These are phyloP conservation scores for Mus minutoides DNA, from an alignment of 2,797 vertebrate species.

Conservation along the genomic window DNA sequence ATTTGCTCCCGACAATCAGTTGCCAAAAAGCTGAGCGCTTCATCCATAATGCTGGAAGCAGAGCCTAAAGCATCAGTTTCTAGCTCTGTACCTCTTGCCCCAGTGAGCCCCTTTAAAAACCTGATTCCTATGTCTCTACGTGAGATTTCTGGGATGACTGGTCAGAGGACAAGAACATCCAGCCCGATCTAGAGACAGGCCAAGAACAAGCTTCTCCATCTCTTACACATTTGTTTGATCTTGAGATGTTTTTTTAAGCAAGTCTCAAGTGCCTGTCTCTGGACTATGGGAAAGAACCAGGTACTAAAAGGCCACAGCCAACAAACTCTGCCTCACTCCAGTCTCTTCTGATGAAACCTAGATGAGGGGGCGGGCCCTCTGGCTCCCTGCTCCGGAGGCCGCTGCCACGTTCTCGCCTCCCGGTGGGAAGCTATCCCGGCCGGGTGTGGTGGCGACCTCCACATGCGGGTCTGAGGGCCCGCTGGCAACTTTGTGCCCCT, in stretches of 20 bases:
- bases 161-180: not conserved
- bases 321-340: conserved; percentile 47
- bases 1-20: not conserved
- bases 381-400: not conserved
- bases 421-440: not conserved
- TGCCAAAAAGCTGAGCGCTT: not conserved
- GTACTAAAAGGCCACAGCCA: conserved; percentile 4
- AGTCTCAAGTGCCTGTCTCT: not conserved
- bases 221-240: not conserved
- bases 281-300: not conserved
- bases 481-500: not conserved
- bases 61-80: not conserved
- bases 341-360: conserved; percentile 66
- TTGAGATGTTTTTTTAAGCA: not conserved
- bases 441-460: not conserved
- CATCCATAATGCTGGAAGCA: not conserved
- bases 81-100: not conserved
- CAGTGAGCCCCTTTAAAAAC: not conserved
- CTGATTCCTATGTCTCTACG: not conserved
- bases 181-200: not conserved
- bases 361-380: conserved; percentile 64
- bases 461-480: not conserved
- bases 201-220: not conserved
- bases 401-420: conserved; percentile 83
- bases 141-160: not conserved